Evolutionary conservation across 2,113 vertebrate genomes (phyloP).

Genomic region (Lepidiolamprologus cunningtoni): DNA sequence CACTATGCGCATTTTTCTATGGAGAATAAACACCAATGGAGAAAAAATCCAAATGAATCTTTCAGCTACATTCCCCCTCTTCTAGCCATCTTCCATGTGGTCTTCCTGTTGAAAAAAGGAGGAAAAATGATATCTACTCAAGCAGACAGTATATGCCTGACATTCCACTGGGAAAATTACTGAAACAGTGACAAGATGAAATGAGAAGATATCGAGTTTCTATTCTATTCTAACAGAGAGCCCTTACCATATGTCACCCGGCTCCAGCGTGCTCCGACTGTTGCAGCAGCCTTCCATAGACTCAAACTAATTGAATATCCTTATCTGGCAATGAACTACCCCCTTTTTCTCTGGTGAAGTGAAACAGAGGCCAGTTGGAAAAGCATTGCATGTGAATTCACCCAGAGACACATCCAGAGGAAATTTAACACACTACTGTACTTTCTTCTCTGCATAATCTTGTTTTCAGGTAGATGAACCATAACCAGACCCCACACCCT

Average conservation of each 20-base stretch:
- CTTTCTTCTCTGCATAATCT: not conserved
- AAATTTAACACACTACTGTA: not conserved
- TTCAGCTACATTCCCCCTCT: not conserved
- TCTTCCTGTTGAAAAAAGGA: not conserved
- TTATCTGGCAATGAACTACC: conserved; percentile 43
- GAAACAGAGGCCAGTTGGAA: conserved; percentile 25
- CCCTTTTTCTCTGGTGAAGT: conserved; percentile 17
- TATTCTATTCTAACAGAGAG: conserved; percentile 4
- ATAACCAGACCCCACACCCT: not conserved
- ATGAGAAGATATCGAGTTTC: conserved; percentile 37
- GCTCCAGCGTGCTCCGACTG: conserved; percentile 1
- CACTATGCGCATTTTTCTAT: not conserved
- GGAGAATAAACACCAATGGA: not conserved
- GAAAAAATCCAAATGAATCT: not conserved
- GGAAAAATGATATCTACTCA: not conserved
- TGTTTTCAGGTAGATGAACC: conserved; percentile 6
- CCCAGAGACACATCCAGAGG: not conserved
- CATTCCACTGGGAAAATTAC: conserved; percentile 5
- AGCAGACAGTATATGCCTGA: not conserved
- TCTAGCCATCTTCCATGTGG: not conserved
- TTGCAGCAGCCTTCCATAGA: not conserved
- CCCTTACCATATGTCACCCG: conserved; percentile 23
- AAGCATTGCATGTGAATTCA: conserved; percentile 30
- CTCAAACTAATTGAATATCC: conserved; percentile 56
- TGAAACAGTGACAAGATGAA: conserved; percentile 21